Percentiles rank a stretch among this genome's conserved stretches.
Evolutionary conservation across 2,888 invertebrate species (phyloP).

Genomic region (Malachius bipustulatus): DNA sequence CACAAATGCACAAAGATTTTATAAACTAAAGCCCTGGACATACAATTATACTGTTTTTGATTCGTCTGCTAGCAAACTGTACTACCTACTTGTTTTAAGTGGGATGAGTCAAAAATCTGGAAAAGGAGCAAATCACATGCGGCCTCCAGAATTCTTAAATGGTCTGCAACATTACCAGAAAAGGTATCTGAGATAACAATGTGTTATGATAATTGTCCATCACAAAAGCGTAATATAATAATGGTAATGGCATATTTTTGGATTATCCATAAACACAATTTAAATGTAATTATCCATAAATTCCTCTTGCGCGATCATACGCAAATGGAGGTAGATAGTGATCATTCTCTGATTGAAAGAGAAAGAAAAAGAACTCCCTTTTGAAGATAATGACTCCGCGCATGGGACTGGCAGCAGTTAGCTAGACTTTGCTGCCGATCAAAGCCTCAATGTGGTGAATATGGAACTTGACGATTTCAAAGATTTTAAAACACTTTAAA

Average conservation of each 20-base stretch:
- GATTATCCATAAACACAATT: neutral
- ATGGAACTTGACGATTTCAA: no score
- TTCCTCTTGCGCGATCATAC: conserved; percentile 6
- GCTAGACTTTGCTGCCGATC: conserved; percentile 7
- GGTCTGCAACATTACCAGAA: no score
- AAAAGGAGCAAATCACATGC: conserved; percentile 20
- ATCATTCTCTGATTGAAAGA: conserved; percentile 10
- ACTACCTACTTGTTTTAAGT: conserved; percentile 9
- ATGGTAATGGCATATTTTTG: conserved; percentile 5
- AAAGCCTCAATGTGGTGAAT: no score
- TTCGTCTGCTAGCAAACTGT: neutral
- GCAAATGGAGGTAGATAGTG: conserved; percentile 7
- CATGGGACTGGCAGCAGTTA: conserved; percentile 13
- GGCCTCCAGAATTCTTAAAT: no score
- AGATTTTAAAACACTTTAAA: no score
- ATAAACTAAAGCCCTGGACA: conserved; percentile 9
- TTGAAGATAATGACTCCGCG: conserved; percentile 11
- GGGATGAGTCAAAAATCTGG: conserved; percentile 19
- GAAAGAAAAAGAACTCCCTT: conserved; percentile 6
- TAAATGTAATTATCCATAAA: conserved; percentile 5
- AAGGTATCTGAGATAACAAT: no score
- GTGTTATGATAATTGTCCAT: conserved; percentile 12
- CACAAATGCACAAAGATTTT: conserved; percentile 6
- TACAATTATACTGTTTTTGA: conserved; percentile 9
- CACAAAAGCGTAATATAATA: conserved; percentile 9